Conservation (phyloP, 53 echinoderm and acorn worm species). For the Holothuria leucospilota region DNA sequence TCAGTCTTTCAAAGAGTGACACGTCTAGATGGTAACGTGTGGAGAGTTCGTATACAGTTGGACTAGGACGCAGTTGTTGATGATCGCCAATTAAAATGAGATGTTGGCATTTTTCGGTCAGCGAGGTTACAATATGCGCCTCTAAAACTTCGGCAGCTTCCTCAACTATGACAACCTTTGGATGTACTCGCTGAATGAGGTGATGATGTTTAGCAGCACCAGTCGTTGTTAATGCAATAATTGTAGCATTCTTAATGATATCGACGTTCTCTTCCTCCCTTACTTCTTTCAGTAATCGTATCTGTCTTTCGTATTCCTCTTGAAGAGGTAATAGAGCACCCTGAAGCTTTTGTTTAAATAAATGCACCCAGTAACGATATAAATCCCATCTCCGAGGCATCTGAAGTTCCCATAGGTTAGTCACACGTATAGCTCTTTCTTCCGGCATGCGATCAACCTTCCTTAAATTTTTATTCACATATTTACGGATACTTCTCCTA, state of each 20-base stretch:
- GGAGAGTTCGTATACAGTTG: conserved; percentile 74
- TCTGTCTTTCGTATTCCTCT: conserved; percentile 63
- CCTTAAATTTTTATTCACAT: conserved; percentile 62
- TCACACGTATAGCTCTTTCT: conserved; percentile 47
- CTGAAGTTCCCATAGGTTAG: conserved; percentile 70
- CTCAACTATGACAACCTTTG: conserved; percentile 81
- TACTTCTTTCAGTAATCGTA: conserved; percentile 61
- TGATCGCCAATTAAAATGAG: conserved; percentile 91
- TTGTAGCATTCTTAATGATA: conserved; percentile 55
- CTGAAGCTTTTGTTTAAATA: conserved; percentile 50
- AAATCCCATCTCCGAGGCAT: conserved; percentile 73
- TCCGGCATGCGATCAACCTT: conserved; percentile 67
- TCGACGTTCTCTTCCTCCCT: conserved; percentile 72
- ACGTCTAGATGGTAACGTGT: conserved; percentile 70
- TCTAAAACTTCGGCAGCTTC: conserved; percentile 89
- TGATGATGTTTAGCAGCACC: conserved; percentile 75
- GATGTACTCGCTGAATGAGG: conserved; percentile 76
- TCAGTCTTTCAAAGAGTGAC: conserved; percentile 80
- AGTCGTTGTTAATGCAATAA: conserved; percentile 89
- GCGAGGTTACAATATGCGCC: conserved; percentile 74
- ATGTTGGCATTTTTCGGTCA: conserved; percentile 83
- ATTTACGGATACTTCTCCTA: conserved; percentile 14
- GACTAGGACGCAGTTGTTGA: conserved; percentile 78
- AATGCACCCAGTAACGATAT: conserved; percentile 80
- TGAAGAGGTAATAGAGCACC: conserved; percentile 51